phyloP scores from a whole-genome alignment of 1,140 invertebrate species.

The Subanguina moxae region DNA sequence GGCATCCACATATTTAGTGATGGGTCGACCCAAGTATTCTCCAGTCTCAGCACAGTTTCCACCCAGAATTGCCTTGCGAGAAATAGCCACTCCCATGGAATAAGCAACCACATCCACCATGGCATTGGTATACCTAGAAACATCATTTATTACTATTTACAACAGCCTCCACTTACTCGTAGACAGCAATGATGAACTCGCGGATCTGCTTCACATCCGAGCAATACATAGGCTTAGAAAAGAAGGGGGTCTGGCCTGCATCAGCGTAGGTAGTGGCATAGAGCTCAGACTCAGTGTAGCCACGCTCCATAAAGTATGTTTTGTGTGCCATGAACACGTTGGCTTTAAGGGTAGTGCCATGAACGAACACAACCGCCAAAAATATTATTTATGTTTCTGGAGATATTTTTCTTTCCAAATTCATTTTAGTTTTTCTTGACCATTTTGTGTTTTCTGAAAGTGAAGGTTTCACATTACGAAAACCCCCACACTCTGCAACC shows the following conservation, averaged over 20 bases:
- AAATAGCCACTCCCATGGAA: slow-evolving; percentile 33
- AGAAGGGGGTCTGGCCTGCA: slow-evolving; percentile 27
- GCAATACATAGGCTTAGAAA: slow-evolving; percentile 30
- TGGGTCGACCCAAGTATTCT: slow-evolving; percentile 25
- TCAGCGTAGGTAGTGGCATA: slow-evolving; percentile 39
- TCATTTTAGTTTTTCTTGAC: no score
- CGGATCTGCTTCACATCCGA: slow-evolving; percentile 30
- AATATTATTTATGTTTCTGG: not conserved
- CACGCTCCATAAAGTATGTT: slow-evolving; percentile 22
- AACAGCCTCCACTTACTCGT: not conserved
- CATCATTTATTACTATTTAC: no score
- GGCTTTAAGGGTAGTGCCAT: slow-evolving; percentile 26
- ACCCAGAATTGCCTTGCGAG: slow-evolving; percentile 37
- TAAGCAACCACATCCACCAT: slow-evolving; percentile 37
- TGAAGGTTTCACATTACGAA: no score
- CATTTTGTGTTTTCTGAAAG: no score
- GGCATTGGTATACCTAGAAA: slow-evolving; percentile 20
- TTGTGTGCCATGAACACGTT: slow-evolving; percentile 18
- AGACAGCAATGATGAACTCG: slow-evolving; percentile 3
- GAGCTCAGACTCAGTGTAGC: slow-evolving; percentile 24
- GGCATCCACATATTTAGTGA: slow-evolving; percentile 32
- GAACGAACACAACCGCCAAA: slow-evolving; percentile 37
- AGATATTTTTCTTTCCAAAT: no score
- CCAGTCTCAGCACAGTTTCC: slow-evolving; percentile 37
- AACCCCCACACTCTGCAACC: no score